Evolutionary conservation across 2,888 invertebrate genomes (phyloP), one percentile per base, ranked within the genome.

Genomic region (Bhutanitis thaidina): DNA sequence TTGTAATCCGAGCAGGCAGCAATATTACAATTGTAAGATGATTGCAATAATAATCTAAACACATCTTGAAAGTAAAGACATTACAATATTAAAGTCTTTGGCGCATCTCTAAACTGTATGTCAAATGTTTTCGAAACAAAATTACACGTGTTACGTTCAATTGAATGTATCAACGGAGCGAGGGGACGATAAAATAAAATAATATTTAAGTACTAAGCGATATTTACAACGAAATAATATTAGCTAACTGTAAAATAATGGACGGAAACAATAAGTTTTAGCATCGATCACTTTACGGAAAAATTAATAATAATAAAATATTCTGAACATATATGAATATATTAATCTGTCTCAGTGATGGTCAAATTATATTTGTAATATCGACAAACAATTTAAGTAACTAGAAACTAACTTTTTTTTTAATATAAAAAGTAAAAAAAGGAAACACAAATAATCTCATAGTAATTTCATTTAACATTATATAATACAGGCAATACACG

Each of bases 21-120:
- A n/a, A 44, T 41, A 46, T 32, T 52, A 50, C 41, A 43, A 27
- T 30, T 43, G 27, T 13, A 29, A 37, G 14, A 20, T 5, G 2
- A 2, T 20, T 20, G n/a, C 13, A 29, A 29, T 16, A 54, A 60
- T 55, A 56, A 62, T 52, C 59, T 49, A 59, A 65, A 57, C 54
- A 60, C 47, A 62, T 55, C 51, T 64, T 62, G 47, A n/a, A 59
- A 58, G 59, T 62, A 63, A 70, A 68, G 77, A 79, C 72, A 62
- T 71, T 67, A 73, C 59, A 69, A 63, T 66, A 65, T 62, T 60
- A 54, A 77, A 77, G 80, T 88, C 88, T 89, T 89, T 89, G 88
- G 88, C 80, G 81, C 80, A 75, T 67, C 71, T 78, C 88, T 88
- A 86, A 79, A 88, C 88, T 89, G 88, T 89, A 89, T 89, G 88